Evolutionary conservation across 2,113 vertebrate species (phyloP).

Genomic region (Sylvia atricapilla): DNA sequence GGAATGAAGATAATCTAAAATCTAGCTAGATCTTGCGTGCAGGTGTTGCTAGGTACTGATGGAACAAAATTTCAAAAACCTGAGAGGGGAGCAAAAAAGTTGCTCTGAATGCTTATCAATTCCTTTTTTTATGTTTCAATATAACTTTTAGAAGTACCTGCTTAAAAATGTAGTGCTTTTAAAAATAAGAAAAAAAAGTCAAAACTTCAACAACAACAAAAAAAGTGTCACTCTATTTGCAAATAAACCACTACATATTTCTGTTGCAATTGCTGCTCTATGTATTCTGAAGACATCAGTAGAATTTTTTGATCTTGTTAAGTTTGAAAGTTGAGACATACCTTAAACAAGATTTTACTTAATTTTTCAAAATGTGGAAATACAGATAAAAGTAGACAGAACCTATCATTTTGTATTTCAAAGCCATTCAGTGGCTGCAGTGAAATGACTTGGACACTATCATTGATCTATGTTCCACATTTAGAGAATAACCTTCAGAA

Average conservation of each 20-base stretch:
- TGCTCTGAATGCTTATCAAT: background rate
- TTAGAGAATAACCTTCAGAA: background rate
- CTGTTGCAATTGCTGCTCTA: background rate
- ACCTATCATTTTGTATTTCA: background rate
- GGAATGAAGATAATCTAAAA: background rate
- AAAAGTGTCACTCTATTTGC: background rate
- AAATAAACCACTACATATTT: background rate
- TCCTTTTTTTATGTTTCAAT: background rate
- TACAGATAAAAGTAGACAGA: background rate
- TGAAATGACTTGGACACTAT: background rate
- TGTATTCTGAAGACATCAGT: background rate
- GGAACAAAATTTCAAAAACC: background rate
- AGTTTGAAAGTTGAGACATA: background rate
- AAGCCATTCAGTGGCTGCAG: background rate
- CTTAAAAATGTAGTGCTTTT: background rate
- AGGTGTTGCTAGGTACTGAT: background rate
- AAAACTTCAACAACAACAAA: background rate
- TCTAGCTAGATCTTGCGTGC: background rate
- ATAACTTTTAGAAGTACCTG: background rate
- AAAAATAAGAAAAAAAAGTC: background rate
- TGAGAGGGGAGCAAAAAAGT: background rate
- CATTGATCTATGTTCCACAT: background rate
- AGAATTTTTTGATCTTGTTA: background rate
- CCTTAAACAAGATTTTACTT: background rate
- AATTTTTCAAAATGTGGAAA: background rate